Evolutionary conservation across 2,888 invertebrate genomes (phyloP), one percentile per base, ranked within the genome.

Genomic region (Ichneumoninae sp.): DNA sequence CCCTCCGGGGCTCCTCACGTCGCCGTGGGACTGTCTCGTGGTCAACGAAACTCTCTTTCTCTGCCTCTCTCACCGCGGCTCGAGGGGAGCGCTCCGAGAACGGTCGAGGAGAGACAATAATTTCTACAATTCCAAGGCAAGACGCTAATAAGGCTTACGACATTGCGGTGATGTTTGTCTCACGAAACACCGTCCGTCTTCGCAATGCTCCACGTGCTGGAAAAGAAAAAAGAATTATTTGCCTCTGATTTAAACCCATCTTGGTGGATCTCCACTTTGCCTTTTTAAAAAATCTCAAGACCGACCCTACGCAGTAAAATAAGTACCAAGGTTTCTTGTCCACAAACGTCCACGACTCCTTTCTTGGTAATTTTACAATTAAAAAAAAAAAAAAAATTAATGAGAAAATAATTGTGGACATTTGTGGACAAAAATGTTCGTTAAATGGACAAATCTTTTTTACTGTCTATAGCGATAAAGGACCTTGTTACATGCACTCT

Each of bases 61-160:
- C 36, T 16, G 36, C 22, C 54, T n/a, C 19, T 44, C 33, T 47
- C 19, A 47, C 57, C 44, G 52, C 30, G 52, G 77, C 60, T 19
- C 71, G 30, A 69, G 60, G 83, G 66, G 83, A 78, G 76, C 73
- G 16, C 57, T 33, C 60, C 33, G 70, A 85, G 68, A 79, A 73
- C 69, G 33, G 71, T 8, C 22, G 50, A 36, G 86, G 79, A 77
- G 80, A 86, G 85, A 83, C 86, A 89, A 89, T 90, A 91, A 91
- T 92, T 92, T 92, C 90, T 90, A 91, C 89, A 89, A 91, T 91
- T 89, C 90, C 90, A 85, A 78, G 86, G 90, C 89, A 86, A 81
- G 86, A 88, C 82, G 50, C 89, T 92, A 92, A 91, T 92, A 89
- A 91, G 83, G 89, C 82, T 47, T 47, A 47, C 44, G 44, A 47